Evolutionary conservation across 1,140 invertebrate species (phyloP).

Genomic region (Lepidurus packardi): DNA sequence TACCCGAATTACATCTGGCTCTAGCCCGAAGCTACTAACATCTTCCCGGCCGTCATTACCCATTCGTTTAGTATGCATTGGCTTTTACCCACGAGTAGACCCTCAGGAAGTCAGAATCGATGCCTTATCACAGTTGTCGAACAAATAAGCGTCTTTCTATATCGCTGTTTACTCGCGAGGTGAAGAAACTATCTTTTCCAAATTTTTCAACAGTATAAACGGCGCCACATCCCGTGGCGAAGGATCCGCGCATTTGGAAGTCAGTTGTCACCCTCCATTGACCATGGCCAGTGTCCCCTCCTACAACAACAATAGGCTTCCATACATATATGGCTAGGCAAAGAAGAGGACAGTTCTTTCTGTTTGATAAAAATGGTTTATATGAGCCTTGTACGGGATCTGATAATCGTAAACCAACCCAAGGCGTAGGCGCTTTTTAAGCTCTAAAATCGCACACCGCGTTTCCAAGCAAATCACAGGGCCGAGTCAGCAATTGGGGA

Average conservation of each 20-base stretch:
- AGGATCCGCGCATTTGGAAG: background rate
- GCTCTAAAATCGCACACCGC: background rate
- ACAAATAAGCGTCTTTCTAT: background rate
- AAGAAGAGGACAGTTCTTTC: background rate
- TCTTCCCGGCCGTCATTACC: too few relatives aligned
- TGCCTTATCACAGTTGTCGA: background rate
- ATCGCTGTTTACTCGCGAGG: background rate
- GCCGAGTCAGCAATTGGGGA: background rate
- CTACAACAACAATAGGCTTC: background rate
- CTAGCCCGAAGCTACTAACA: background rate
- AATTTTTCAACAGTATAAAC: background rate
- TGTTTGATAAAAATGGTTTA: too few relatives aligned
- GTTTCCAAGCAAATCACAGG: background rate
- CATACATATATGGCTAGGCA: background rate
- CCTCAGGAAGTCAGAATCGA: background rate
- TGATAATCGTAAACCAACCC: background rate
- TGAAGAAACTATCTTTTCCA: background rate
- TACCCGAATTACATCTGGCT: background rate
- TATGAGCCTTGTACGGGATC: too few relatives aligned
- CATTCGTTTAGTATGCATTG: too few relatives aligned
- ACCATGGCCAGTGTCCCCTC: background rate
- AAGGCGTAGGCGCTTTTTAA: background rate
- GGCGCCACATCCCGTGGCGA: conserved; percentile 11
- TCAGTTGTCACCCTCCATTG: background rate
- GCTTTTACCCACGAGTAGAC: background rate